Evolutionary conservation across 2,888 invertebrate genomes (phyloP), one percentile per base, ranked within the genome.

Genomic region (Colostygia pectinataria): DNA sequence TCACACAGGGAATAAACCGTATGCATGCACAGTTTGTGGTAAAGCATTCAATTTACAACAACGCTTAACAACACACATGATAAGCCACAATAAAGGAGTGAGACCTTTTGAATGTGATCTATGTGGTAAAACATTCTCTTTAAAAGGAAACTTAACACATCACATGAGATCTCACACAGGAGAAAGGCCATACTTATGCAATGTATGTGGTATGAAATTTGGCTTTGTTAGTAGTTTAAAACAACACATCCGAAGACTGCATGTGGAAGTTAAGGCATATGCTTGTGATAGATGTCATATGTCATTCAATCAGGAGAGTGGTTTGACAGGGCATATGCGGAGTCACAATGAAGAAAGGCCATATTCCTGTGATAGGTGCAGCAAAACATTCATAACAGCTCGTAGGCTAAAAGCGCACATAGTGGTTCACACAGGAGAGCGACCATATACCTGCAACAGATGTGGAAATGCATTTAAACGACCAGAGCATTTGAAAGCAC

Each of bases 241-340:
- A 32, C 15, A 33, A 32, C 42, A 42, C 18, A 27, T 34, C 4
- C 2, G 42, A 15, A 8, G 33, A 32, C 8, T 34, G 15, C n/a
- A 42, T 10, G 6, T 23, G n/a, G 8, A 12, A 9, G 12, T 27
- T 24, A 9, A 20, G 6, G 20, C 20, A 20, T 20, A 20, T 20
- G 20, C 20, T 6, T 20, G 20, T 6, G 6, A 5, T 5, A 20
- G 4, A 6, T 20, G 20, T 20, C 6, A 6, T 5, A 1, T 20
- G 6, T 20, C 20, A 1, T 20, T 20, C 6, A 20, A 20, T 20
- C 6, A 20, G 4, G 20, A 20, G 6, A 20, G 4, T 20, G 20
- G 18, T 7, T 25, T 27, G 2, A 27, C n/a, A 27, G 7, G 27
- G 9, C 27, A 27, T 4, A 27, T 27, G 9, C 2, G 4, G 2